Conservation (phyloP, 2,113 vertebrate species). For the Mesoclemmys tuberculata region DNA sequence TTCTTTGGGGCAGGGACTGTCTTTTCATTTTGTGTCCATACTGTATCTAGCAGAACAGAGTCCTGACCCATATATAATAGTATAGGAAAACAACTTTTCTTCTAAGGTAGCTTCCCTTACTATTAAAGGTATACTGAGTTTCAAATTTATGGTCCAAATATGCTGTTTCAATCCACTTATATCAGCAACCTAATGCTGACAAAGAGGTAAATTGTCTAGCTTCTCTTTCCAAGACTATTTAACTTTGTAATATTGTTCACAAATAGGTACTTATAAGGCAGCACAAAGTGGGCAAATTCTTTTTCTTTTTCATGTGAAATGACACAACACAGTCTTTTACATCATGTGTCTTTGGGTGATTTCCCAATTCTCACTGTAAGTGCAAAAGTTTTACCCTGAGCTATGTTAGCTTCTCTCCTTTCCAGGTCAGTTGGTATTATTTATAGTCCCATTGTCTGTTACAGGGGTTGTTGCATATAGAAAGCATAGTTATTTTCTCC, state of each 20-base stretch:
- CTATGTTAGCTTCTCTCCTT: not conserved
- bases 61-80: too few species aligned
- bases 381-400: not conserved
- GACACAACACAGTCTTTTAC: not conserved
- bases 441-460: not conserved
- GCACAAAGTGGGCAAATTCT: not conserved
- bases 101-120: not conserved
- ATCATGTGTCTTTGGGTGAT: not conserved
- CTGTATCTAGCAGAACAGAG: not conserved
- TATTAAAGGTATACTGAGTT: not conserved
- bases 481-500: not conserved
- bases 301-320: not conserved
- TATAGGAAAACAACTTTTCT: not conserved
- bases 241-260: not conserved
- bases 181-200: not conserved
- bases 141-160: not conserved
- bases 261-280: not conserved
- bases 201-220: not conserved
- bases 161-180: not conserved
- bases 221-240: not conserved
- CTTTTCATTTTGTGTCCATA: not conserved
- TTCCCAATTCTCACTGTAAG: not conserved
- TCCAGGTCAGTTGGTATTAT: not conserved
- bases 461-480: not conserved
- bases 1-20: accelerated